phyloP scores from a whole-genome alignment of 2,888 invertebrate genomes.

The Torymus texanus region DNA sequence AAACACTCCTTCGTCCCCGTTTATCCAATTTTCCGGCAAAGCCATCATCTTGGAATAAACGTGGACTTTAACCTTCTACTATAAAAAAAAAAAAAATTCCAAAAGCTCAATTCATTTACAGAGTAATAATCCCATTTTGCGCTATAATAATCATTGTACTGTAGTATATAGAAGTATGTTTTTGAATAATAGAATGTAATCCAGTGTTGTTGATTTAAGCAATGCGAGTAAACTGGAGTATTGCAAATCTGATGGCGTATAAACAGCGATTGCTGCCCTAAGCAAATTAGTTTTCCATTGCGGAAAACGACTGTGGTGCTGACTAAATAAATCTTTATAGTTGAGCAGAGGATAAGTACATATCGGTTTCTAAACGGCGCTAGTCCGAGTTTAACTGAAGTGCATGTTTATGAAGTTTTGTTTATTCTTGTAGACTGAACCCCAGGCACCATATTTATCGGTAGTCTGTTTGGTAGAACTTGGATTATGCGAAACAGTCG shows the following conservation, averaged over 20 bases:
- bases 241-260: too few species aligned
- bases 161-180: background rate
- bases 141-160: background rate
- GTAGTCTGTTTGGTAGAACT: background rate
- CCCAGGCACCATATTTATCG: slow-evolving; percentile 81
- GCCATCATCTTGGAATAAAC: slow-evolving; percentile 39
- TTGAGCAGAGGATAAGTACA: too few species aligned
- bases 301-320: too few species aligned
- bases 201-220: too few species aligned
- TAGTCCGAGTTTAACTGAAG: slow-evolving; percentile 76
- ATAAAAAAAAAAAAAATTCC: slow-evolving; percentile 17
- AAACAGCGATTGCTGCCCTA: too few species aligned
- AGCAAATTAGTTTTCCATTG: too few species aligned
- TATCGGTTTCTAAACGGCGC: background rate
- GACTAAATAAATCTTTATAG: too few species aligned
- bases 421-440: slow-evolving; percentile 84
- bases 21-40: slow-evolving; percentile 43
- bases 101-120: slow-evolving; percentile 2
- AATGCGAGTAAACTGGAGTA: too few species aligned
- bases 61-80: slow-evolving; percentile 14
- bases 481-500: slow-evolving; percentile 39
- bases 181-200: background rate
- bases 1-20: slow-evolving; percentile 9
- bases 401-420: slow-evolving; percentile 85
- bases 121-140: too few species aligned